Base-by-base conservation (phyloP, 2,888 invertebrate species). In the Philereme transversata region DNA sequence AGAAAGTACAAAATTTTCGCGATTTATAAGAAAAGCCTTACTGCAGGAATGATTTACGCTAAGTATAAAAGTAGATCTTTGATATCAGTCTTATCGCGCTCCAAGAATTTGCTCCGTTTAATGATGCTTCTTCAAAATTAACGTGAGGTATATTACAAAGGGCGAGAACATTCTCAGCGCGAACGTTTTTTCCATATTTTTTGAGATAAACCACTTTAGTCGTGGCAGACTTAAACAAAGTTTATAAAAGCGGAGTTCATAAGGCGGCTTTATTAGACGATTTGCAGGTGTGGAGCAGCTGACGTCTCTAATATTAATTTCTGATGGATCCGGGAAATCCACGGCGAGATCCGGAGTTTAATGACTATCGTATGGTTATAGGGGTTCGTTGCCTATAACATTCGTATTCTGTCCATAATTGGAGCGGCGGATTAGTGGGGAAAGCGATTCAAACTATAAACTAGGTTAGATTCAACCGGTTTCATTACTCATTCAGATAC, bases 231-330 rank as follows among this genome's bases (percentile, higher is more conserved):
- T 81, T 75, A 71, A 65, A 71, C 75, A 82, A 84, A 84, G 75
- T 87, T 87, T 87, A 79, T 84, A 82, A 86, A 84, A 85, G 83
- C 81, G 69, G 83, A 87, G 84, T 85, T 88, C 81, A 87, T 87
- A 87, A 88, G 83, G 80, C 82, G 79, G 79, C 85, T 87, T 87
- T 88, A 88, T 88, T 87, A 85, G 83, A 78, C 77, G 79, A 85
- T 84, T 83, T 82, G 80, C 87, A 87, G 88, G 86, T 88, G 86
- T 80, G 76, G 78, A 83, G 72, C 86, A 87, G 83, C 87, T 87
- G 90, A 80, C 87, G 84, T 77, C 79, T 80, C 75, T 65, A 82
- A 84, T 88, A 87, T 88, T 88, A 88, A 87, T 88, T 84, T 86
- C 80, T 85, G 80, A 86, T 84, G 85, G 82, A 83, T 84, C 75